Base-by-base conservation (phyloP, 2,888 invertebrate genomes). In the Drosophila anomelani region DNA sequence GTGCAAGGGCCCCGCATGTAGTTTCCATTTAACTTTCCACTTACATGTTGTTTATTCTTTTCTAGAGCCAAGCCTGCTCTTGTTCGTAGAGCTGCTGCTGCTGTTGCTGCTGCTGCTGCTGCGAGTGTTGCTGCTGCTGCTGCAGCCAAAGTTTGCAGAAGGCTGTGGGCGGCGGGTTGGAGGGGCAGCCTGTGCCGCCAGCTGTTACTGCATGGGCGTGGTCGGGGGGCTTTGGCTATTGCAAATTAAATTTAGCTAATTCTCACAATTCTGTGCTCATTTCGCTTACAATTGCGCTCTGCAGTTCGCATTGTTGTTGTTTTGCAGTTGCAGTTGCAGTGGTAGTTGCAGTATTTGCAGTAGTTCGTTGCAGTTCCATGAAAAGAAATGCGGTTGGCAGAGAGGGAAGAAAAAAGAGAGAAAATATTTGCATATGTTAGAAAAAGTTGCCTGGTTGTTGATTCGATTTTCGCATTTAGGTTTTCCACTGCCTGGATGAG, bases 201-300 rank as follows among this genome's bases (percentile, higher is more conserved):
- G 77, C 36, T 75, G 72, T 43, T 71, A 60, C 51, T 69, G 71
- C 54, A 75, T 66, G 75, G 60, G 62, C 75, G 53, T 69, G 79
- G 76, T 58, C 85, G 83, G 80, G 76, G 85, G 80, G 69, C 75
- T 69, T 79, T 84, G 84, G 85, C 89, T 87, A 83, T 84, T 84
- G 85, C 81, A 88, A 80, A 91, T 91, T 91, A 86, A 91, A 90
- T 90, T 90, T 90, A 83, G 89, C 90, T 90, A 91, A 91, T 86
- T 91, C 91, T 91, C 91, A 95, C 90, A 95, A 94, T 92, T 95
- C 95, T 77, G 95, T 95, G 92, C 95, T 95, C 95, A 95, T 95
- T 93, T 95, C 95, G 71, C 94, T 93, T 85, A 92, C 92, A 91
- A 93, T 92, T 93, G 93, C 86, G 91, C 91, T 91, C 93, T 93